A percentile compares a stretch with the other conserved stretches of the same genome.
Conservation (phyloP, 2,797 vertebrate species). For the Paramormyrops hopkinsi region DNA sequence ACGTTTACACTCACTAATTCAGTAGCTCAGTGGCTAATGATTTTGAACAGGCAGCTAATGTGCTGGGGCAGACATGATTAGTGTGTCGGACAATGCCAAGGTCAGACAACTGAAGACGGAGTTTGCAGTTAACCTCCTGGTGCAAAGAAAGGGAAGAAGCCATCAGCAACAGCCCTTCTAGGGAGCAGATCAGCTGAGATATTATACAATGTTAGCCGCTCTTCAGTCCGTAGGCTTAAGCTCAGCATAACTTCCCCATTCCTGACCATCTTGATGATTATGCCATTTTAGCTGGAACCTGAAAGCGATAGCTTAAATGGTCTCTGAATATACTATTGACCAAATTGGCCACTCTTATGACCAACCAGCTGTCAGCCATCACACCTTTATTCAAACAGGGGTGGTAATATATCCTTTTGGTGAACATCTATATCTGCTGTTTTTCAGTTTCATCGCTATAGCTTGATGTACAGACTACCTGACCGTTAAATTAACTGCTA, state of each 20-base stretch:
- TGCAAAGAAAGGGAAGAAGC: background rate
- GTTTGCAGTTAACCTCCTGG: background rate
- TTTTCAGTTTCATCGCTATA: slow-evolving; percentile 10
- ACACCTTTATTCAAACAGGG: background rate
- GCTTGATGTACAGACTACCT: slow-evolving; percentile 18
- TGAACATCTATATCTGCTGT: background rate
- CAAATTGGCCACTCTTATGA: background rate
- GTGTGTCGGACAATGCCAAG: slow-evolving; percentile 28
- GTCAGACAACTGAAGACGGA: slow-evolving; percentile 30
- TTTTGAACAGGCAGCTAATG: slow-evolving; percentile 21
- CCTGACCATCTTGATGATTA: background rate
- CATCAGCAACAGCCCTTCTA: background rate
- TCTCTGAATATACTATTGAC: background rate
- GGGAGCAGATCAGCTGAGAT: background rate
- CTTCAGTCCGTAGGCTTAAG: background rate
- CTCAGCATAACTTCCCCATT: background rate
- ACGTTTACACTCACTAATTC: background rate
- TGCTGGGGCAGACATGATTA: slow-evolving; percentile 23
- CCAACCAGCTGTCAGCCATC: background rate
- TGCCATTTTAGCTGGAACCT: background rate
- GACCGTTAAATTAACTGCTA: slow-evolving; percentile 23
- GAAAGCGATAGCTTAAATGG: background rate
- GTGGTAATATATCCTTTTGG: background rate
- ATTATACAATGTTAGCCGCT: background rate
- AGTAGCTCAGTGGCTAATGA: slow-evolving; percentile 22